Base-by-base conservation (phyloP, 2,113 vertebrate species). In the Spheniscus mendiculus region DNA sequence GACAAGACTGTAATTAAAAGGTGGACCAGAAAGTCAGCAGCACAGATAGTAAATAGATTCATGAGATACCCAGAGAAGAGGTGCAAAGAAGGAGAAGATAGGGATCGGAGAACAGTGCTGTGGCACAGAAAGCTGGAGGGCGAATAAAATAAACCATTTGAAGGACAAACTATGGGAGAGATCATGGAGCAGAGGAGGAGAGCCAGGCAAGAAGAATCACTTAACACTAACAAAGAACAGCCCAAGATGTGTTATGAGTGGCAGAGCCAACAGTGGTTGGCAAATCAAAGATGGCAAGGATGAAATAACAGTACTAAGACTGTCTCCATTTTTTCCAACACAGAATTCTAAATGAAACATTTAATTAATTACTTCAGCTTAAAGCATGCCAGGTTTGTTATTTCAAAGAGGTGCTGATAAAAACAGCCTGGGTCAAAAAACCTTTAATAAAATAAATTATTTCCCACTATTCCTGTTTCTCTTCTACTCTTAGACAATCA, bases 171-270 rank as follows among this genome's bases (percentile, higher is more conserved):
- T 45, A 38, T 27, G 38, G 89, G 77, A 91, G 73, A 84, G 21
- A 81, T n/a, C 49, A 74, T 1, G 5, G 18, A 50, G 86, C 76
- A 85, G 59, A 70, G 32, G 45, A 84, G 77, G 36, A 63, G 50
- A 88, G 74, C 52, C 97, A 85, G 73, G 82, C 84, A 85, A 79
- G 66, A 77, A 79, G 66, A 90, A 72, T 90, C 90, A 87, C 82
- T 52, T 63, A 9, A 93, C 77, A 89, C 65, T 15, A 71, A 71
- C 89, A 93, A 83, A 92, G 85, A 86, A 8, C 59, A 79, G 78
- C 45, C 76, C 30, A 8, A 34, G 71, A 58, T 4, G 44, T 9
- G 40, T 11, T 52, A 29, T 3, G 58, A 83, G 79, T 6, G 65
- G 74, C 63, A 63, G 45, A 94, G 72, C 84, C 77, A 83, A 45